Evolutionary conservation across 2,888 invertebrate species (phyloP), one percentile per base, ranked within the genome.

Genomic region (Gonocerus acuteangulatus): DNA sequence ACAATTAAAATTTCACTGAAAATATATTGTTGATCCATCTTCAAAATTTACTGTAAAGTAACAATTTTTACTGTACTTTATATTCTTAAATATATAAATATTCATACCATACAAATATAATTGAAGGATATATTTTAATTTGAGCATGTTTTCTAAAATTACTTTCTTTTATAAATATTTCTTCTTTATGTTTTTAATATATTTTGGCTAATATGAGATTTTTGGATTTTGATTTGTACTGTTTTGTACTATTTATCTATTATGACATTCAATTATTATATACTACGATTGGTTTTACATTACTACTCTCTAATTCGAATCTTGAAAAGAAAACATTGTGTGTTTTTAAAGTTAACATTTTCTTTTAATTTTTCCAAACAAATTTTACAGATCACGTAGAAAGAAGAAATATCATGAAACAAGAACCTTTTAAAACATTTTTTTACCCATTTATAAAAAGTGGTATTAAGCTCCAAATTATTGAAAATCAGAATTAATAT

Each of bases 91-190:
- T 27, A 48, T 48, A 48, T 27, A 48, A 48, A 48, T 48, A 48
- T 48, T 27, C 27, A 23, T 48, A 27, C 27, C 19, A 34, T 51
- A 51, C 32, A 36, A 51, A 51, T 34, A 51, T 51, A 51, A 51
- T 51, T 51, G 51, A 51, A 48, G 48, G 18, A 51, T 51, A 51
- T 51, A 19, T 36, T 51, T 51, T 51, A 51, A 34, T 32, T 51
- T 51, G 51, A 51, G 51, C 51, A 51, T 32, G 51, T 51, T 51
- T 27, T 19, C 51, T 34, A 34, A 19, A 51, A n/a, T 16, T 45
- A 36, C 36, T 39, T 39, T 39, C 39, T 39, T 39, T 15, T 9
- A 39, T n/a, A n/a, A 39, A n/a, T 39, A 39, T 4, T 39, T 39
- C n/a, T n/a, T n/a, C n/a, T n/a, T n/a, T n/a, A n/a, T n/a, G 15